Evolutionary conservation across 1,140 invertebrate species (phyloP).

Genomic region (Temnothorax longispinosus): DNA sequence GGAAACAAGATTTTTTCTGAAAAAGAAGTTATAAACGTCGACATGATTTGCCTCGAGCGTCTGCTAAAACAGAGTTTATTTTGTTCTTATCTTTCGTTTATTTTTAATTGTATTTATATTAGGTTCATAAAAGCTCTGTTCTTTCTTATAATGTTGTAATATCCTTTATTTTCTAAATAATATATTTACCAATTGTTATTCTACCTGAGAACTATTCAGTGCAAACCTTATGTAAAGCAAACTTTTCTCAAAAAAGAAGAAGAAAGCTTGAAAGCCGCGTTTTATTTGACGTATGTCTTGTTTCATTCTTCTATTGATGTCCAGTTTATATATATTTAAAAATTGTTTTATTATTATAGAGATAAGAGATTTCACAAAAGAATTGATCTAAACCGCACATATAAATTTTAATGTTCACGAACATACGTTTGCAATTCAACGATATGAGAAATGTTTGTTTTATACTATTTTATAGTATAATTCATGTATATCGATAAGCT

Average conservation of each 20-base stretch:
- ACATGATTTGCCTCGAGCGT: background rate
- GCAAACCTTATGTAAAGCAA: background rate
- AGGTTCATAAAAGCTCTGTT: background rate
- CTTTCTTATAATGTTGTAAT: background rate
- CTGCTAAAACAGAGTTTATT: background rate
- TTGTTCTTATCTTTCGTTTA: background rate
- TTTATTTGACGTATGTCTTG: background rate
- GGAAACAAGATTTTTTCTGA: background rate
- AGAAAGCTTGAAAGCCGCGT: background rate
- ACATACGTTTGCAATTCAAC: background rate
- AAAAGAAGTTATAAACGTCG: background rate
- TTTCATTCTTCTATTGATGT: background rate
- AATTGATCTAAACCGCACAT: background rate
- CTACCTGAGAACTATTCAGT: background rate
- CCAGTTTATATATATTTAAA: background rate
- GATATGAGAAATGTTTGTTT: conserved; percentile 3
- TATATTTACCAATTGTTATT: background rate
- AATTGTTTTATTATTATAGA: background rate
- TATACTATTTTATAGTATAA: background rate
- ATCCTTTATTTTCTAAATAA: conserved; percentile 1
- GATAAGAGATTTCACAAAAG: background rate
- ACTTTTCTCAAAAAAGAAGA: background rate
- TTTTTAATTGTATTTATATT: conserved; percentile 9
- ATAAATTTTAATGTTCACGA: background rate
- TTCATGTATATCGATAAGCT: background rate